A percentile compares a stretch with the other conserved stretches of the same genome.
Conservation (phyloP, 2,797 vertebrate genomes). For the Streptopelia turtur region DNA sequence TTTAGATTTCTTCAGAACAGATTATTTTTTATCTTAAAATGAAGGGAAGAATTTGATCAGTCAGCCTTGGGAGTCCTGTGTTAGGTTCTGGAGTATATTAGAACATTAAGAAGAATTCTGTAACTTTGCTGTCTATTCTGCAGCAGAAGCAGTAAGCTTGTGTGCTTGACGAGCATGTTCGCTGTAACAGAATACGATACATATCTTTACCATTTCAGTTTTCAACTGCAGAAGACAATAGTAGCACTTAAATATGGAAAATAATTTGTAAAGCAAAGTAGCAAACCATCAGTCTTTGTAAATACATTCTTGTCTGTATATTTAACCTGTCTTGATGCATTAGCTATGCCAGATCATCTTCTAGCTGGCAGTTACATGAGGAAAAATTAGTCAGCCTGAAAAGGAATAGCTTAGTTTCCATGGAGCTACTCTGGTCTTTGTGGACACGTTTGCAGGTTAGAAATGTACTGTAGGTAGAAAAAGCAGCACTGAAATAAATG, state of each 20-base stretch:
- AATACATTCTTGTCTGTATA: neutral
- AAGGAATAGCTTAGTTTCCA: constrained; percentile 38
- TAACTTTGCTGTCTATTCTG: neutral
- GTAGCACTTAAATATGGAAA: neutral
- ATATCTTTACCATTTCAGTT: neutral
- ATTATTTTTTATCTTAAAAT: neutral
- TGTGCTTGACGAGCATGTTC: neutral
- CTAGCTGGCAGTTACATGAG: neutral
- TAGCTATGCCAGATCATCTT: neutral
- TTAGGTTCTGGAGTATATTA: neutral
- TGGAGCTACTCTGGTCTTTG: constrained; percentile 15
- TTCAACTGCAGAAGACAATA: neutral
- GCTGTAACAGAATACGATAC: neutral
- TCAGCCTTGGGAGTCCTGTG: neutral
- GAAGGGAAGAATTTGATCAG: neutral
- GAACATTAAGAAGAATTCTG: neutral
- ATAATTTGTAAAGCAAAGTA: neutral
- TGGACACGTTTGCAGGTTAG: neutral
- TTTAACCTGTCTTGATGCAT: neutral
- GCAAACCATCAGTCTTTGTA: neutral
- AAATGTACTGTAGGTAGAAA: neutral
- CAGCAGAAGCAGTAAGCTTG: neutral
- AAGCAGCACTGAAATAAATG: neutral
- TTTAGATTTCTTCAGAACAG: neutral
- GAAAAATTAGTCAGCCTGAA: neutral